Evolutionary conservation across 2,113 vertebrate genomes (phyloP), one percentile per base, ranked within the genome.

Genomic region (Pseudois nayaur): DNA sequence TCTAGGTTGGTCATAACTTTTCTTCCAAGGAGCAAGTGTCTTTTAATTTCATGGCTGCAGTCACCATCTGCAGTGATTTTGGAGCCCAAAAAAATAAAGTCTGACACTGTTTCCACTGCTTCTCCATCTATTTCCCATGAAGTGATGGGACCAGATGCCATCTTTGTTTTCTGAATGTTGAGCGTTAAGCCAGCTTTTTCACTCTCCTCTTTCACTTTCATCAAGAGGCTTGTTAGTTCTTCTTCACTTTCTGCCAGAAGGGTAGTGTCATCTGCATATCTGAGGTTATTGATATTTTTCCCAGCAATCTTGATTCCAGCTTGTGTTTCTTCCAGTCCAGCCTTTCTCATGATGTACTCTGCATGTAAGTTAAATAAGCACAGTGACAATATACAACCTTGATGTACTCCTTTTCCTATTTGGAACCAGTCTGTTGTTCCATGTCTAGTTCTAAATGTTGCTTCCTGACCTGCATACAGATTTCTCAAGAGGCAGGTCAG

Each of bases 401-500:
- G 33, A n/a, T 0, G 1, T 2, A 4, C 16, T n/a, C 62, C 33
- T 64, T 64, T 64, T 2, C 33, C 16, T 17, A 19, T 64, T n/a
- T 64, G 62, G 62, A n/a, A n/a, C 4, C 16, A 64, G 62, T n/a
- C 62, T 64, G 33, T 64, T 17, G 3, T n/a, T 64, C 33, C 33
- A n/a, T n/a, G 62, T n/a, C 62, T 16, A n/a, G 16, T n/a, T n/a
- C 62, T n/a, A n/a, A 64, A 2, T n/a, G 62, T 64, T 64, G 33
- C 62, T 64, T 64, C 62, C 8, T n/a, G 16, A 64, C 62, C 62
- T 64, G 33, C 62, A 64, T n/a, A 64, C 31, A 64, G 33, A 17
- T 64, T 64, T 64, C 62, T 64, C 62, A 64, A n/a, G 14, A 64
- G 15, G 16, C 31, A 9, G 16, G 33, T n/a, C 3, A 64, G 8